phyloP scores from a whole-genome alignment of 1,140 invertebrate genomes.

The Helicorthomorpha holstii region DNA sequence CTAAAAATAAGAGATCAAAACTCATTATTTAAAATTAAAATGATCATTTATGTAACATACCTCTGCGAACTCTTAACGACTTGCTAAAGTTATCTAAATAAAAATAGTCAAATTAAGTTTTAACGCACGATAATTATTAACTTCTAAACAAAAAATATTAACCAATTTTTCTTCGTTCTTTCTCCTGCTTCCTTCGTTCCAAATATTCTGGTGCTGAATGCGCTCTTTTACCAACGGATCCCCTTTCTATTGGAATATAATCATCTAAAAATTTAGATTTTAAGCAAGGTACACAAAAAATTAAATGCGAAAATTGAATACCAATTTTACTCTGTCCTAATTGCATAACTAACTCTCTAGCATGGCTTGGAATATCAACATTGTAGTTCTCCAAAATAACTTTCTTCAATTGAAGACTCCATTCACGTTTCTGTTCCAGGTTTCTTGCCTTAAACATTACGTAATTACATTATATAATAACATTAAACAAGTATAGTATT shows the following conservation, averaged over 20 bases:
- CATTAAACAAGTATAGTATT: slow-evolving; percentile 5
- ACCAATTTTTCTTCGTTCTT: slow-evolving; percentile 45
- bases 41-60: neutral
- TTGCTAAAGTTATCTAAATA: neutral
- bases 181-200: slow-evolving; percentile 54
- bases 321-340: slow-evolving; percentile 61
- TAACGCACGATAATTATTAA: neutral
- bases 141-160: neutral
- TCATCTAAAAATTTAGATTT: neutral
- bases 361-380: slow-evolving; percentile 81
- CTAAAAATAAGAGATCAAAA: no score
- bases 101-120: neutral
- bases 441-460: slow-evolving; percentile 42
- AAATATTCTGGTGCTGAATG: slow-evolving; percentile 78
- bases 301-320: slow-evolving; percentile 25
- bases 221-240: slow-evolving; percentile 43
- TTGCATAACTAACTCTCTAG: slow-evolving; percentile 78
- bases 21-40: no score
- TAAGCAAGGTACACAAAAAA: neutral
- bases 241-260: slow-evolving; percentile 27
- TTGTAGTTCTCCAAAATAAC: slow-evolving; percentile 90
- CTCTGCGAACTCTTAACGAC: slow-evolving; percentile 4
- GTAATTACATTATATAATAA: slow-evolving; percentile 1
- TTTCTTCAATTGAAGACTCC: slow-evolving; percentile 75
- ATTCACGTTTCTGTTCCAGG: slow-evolving; percentile 80